Percentiles rank a stretch among this genome's conserved stretches.
These are phyloP conservation scores for Lithosia quadra DNA, from an alignment of 2,888 invertebrate species.

Conservation along the genomic window DNA sequence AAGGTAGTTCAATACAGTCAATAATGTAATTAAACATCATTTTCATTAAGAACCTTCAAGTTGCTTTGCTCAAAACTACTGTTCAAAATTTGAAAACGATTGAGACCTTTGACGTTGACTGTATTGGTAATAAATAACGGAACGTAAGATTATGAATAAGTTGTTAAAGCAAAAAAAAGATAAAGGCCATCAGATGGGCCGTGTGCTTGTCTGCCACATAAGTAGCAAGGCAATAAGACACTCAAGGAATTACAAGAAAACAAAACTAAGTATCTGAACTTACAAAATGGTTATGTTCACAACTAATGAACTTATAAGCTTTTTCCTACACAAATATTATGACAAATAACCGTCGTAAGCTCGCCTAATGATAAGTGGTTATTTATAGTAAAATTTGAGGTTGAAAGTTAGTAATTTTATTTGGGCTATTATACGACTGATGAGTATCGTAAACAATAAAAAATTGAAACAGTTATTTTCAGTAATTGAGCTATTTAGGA, in stretches of 20 bases:
- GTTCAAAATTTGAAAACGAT: no score
- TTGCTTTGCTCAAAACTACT: no score
- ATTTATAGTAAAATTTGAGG: background rate
- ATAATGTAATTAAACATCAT: no score
- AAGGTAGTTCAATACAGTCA: no score
- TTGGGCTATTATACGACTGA: background rate
- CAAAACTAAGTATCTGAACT: background rate
- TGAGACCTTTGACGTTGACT: no score
- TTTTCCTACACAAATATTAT: background rate
- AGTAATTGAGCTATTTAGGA: conserved; percentile 1
- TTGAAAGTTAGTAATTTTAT: background rate
- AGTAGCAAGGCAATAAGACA: background rate
- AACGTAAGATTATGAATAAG: no score
- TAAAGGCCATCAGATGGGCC: no score
- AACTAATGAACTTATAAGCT: background rate
- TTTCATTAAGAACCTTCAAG: no score
- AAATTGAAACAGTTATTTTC: background rate
- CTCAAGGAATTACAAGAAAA: background rate
- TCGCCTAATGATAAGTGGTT: background rate
- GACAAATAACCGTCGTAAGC: background rate
- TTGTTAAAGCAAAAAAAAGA: no score
- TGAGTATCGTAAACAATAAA: background rate
- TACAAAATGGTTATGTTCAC: background rate
- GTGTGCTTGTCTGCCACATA: no score
- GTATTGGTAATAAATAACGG: no score